Base-by-base conservation (phyloP, 2,888 invertebrate species). In the Didymodactylos carnosus region DNA sequence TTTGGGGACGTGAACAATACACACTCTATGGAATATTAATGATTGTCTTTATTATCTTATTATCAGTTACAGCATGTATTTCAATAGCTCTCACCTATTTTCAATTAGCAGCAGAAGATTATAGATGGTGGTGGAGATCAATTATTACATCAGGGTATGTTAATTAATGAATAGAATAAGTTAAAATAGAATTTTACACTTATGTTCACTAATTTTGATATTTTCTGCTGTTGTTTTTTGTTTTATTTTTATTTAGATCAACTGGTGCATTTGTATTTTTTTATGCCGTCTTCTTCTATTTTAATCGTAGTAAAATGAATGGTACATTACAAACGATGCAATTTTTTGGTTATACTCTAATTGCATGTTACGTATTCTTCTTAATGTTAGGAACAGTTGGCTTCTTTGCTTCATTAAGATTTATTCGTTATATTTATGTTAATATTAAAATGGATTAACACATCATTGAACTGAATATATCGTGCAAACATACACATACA, bases 41-140 rank as follows among this genome's bases (percentile, higher is more conserved):
- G 69, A 82, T 86, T 72, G 85, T 85, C 29, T 84, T 84, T 77
- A 81, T 82, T 72, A 84, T 86, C 71, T 80, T 85, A 72, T 78
- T 86, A 25, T 82, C 83, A 75, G 85, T 86, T 19, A 85, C 85
- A 3, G 85, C 84, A 14, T 85, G 85, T 77, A 83, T 85, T 69
- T 84, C 85, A 8, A 82, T 86, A 49, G 85, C 85, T 4, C 79
- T 86, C 75, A 86, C 85, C 73, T 86, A 86, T 80, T 85, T 85
- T 78, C 85, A 85, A 78, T 80, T 86, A 72, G 83, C 84, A 11
- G 82, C 83, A 0, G 86, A 86, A 79, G 85, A 86, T 78, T 84
- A 85, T 78, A 79, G 84, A 49, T 86, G 86, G 86, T 86, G 85
- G 86, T 86, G 86, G 86, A 79, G 85, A 73, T 84, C 84, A 51